Evolutionary conservation across 1,140 invertebrate genomes (phyloP).

Genomic region (Drosophila mojavensis): DNA sequence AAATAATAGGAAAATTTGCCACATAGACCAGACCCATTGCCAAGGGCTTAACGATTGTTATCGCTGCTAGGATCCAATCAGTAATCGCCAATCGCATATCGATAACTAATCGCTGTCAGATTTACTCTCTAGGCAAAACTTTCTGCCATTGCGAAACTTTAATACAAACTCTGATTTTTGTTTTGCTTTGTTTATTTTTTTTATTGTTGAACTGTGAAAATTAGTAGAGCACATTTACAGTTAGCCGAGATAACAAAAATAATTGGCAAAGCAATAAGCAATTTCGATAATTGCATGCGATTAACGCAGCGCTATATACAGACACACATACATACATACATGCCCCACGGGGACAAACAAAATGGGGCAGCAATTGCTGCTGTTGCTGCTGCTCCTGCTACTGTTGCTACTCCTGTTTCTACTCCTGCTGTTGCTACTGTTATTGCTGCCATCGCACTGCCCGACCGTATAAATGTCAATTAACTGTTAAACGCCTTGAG

Average conservation of each 20-base stretch:
- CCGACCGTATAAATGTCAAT: slow-evolving; percentile 48
- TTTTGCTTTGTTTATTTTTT: not conserved
- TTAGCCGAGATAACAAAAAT: slow-evolving; percentile 26
- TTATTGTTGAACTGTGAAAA: not conserved
- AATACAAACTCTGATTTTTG: not conserved
- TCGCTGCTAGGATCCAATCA: too few species aligned
- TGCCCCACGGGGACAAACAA: slow-evolving; percentile 6
- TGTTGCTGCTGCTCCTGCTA: not conserved
- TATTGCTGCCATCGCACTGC: not conserved
- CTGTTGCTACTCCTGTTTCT: not conserved
- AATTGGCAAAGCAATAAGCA: slow-evolving; percentile 41
- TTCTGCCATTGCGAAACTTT: not conserved
- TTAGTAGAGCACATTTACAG: not conserved
- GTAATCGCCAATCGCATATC: not conserved
- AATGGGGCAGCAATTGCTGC: slow-evolving; percentile 14
- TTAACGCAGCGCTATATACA: slow-evolving; percentile 16
- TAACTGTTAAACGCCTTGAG: slow-evolving; percentile 61
- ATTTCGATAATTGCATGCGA: slow-evolving; percentile 46
- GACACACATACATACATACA: too few species aligned
- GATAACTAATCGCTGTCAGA: not conserved
- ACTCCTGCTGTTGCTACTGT: slow-evolving; percentile 1
- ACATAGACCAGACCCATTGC: not conserved
- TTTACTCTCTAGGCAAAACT: not conserved
- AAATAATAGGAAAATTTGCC: slow-evolving; percentile 5
- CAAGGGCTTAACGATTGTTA: not conserved